Percentiles rank a stretch among this genome's conserved stretches.
These are phyloP conservation scores for Burhinus oedicnemus DNA, from an alignment of 2,113 vertebrate species.

Conservation along the genomic window DNA sequence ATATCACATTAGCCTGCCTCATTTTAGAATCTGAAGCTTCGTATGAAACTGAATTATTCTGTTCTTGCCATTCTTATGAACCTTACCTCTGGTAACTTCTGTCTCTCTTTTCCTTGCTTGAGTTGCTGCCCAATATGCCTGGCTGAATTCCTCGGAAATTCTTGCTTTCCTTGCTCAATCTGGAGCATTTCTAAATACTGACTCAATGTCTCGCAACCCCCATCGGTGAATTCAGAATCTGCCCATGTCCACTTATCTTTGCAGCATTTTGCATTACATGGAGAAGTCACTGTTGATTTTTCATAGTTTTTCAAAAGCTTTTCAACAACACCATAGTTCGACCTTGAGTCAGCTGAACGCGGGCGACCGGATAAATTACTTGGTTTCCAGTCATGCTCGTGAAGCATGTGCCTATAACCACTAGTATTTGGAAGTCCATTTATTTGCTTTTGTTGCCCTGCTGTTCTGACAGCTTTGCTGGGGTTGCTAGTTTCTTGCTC, in stretches of 20 bases:
- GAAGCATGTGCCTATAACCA: slow-evolving; percentile 78
- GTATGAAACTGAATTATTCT: neutral
- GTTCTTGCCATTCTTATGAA: neutral
- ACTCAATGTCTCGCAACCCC: slow-evolving; percentile 64
- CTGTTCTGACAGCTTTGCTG: neutral
- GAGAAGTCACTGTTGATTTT: slow-evolving; percentile 69
- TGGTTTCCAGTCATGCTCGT: slow-evolving; percentile 88
- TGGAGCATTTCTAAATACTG: slow-evolving; percentile 81
- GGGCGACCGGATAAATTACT: slow-evolving; percentile 90
- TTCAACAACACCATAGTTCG: slow-evolving; percentile 93
- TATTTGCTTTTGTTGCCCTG: slow-evolving; percentile 40
- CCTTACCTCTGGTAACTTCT: slow-evolving; percentile 78
- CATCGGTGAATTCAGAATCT: slow-evolving; percentile 58
- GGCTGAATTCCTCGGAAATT: slow-evolving; percentile 67
- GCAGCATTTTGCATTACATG: slow-evolving; percentile 51
- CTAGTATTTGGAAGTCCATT: slow-evolving; percentile 51
- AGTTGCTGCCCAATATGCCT: slow-evolving; percentile 51
- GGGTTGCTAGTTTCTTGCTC: slow-evolving; percentile 39
- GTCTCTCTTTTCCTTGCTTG: slow-evolving; percentile 66
- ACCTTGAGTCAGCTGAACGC: slow-evolving; percentile 89
- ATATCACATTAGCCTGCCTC: neutral
- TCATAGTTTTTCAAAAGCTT: slow-evolving; percentile 92
- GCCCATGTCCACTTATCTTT: slow-evolving; percentile 61
- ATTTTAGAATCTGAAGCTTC: neutral
- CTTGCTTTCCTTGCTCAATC: slow-evolving; percentile 77